Conservation (phyloP, 2,113 vertebrate species). For the Hipposideros armiger region DNA sequence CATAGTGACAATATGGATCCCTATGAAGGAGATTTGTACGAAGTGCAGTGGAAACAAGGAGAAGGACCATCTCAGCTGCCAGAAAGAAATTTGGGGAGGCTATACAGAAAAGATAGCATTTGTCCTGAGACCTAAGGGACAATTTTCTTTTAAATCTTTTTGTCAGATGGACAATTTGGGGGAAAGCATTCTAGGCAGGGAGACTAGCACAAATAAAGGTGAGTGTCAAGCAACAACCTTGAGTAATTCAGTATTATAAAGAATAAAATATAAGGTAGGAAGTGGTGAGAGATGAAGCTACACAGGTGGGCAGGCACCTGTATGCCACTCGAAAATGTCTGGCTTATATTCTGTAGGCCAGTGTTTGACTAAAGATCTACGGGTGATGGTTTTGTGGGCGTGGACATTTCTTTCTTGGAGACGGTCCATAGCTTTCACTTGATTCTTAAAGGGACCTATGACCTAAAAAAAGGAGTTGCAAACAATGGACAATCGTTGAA, state of each 20-base stretch:
- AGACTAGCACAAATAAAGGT: neutral
- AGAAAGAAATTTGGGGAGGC: neutral
- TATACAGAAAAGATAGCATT: neutral
- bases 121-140: neutral
- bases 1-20: neutral
- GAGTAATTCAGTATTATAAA: neutral
- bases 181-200: neutral
- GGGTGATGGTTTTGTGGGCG: neutral
- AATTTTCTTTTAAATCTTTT: neutral
- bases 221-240: neutral
- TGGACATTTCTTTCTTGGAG: neutral
- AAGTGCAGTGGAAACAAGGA: neutral
- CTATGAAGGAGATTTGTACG: neutral
- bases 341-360: neutral
- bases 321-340: neutral
- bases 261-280: neutral
- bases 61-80: neutral
- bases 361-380: neutral
- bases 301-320: neutral
- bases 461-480: neutral
- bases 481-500: neutral
- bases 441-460: slow-evolving; percentile 11
- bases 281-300: neutral
- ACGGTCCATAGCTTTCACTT: slow-evolving; percentile 16
- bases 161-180: neutral